phyloP scores from a whole-genome alignment of 2,113 vertebrate genomes.

The Lipophrys pholis region DNA sequence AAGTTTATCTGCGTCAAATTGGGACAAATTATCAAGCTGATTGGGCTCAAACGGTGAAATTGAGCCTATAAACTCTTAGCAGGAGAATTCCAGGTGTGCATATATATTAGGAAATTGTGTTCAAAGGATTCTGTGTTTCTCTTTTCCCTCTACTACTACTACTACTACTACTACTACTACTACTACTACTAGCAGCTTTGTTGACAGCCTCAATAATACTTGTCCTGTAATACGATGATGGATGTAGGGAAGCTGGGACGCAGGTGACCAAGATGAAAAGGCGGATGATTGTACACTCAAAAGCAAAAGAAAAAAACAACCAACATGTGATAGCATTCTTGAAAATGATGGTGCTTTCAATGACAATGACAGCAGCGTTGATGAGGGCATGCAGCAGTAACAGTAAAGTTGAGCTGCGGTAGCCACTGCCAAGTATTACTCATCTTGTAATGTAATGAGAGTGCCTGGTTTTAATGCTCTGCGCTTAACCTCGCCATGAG shows the following conservation, averaged over 20 bases:
- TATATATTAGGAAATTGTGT: not conserved
- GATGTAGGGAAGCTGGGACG: not conserved
- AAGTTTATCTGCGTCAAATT: not conserved
- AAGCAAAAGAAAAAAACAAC: constrained; percentile 18
- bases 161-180: no score
- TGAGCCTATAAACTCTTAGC: not conserved
- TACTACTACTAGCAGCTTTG: no score
- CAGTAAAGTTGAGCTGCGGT: constrained; percentile 33
- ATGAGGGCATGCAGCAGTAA: constrained; percentile 39
- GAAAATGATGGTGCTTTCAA: constrained; percentile 31
- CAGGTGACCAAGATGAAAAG: constrained; percentile 21
- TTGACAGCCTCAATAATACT: not conserved
- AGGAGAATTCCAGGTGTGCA: not conserved
- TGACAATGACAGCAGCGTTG: constrained; percentile 34
- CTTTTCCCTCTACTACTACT: no score
- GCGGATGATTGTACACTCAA: constrained; percentile 17
- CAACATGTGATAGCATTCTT: constrained; percentile 29
- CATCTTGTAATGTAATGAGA: constrained; percentile 69
- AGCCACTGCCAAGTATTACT: constrained; percentile 58
- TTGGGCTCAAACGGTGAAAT: not conserved
- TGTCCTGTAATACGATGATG: not conserved
- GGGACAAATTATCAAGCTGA: not conserved
- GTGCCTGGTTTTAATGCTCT: constrained; percentile 40
- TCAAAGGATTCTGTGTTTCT: not conserved
- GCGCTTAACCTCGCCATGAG: constrained; percentile 55